These are phyloP conservation scores for Neoitamus cyanurus DNA, from an alignment of 2,888 invertebrate species.

Conservation along the genomic window DNA sequence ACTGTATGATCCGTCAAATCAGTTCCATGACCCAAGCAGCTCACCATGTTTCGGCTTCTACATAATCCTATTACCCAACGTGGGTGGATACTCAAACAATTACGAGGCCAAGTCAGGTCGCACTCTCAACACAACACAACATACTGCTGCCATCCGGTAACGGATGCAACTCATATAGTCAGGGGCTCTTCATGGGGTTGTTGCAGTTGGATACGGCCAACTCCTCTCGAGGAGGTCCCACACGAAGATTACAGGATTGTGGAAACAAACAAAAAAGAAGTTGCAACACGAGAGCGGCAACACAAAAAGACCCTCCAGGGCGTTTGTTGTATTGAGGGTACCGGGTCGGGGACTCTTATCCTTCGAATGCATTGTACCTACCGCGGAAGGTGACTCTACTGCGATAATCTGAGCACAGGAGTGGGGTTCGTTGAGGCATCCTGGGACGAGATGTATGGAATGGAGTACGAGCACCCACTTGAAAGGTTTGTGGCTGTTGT, in stretches of 20 bases:
- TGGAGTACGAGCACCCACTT: too few species aligned
- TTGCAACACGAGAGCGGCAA: too few species aligned
- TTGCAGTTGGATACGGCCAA: neutral
- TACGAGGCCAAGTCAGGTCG: neutral
- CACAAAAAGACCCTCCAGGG: neutral
- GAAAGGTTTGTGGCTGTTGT: too few species aligned
- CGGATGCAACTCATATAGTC: neutral
- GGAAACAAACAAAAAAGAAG: neutral
- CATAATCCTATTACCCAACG: constrained; percentile 2
- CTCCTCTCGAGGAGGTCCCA: neutral
- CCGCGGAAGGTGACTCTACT: neutral
- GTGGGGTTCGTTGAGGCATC: neutral
- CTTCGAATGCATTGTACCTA: neutral
- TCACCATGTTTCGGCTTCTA: neutral
- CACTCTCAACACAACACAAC: neutral
- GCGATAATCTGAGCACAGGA: neutral
- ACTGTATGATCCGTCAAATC: neutral
- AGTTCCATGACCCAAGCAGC: neutral
- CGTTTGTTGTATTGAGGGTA: neutral
- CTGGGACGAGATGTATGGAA: neutral
- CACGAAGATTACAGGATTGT: neutral
- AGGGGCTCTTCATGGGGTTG: neutral
- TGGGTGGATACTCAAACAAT: neutral
- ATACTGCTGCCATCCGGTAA: neutral
- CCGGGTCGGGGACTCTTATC: neutral